Conservation (phyloP, 2,888 invertebrate genomes). For the Cheilosia vulpina region DNA sequence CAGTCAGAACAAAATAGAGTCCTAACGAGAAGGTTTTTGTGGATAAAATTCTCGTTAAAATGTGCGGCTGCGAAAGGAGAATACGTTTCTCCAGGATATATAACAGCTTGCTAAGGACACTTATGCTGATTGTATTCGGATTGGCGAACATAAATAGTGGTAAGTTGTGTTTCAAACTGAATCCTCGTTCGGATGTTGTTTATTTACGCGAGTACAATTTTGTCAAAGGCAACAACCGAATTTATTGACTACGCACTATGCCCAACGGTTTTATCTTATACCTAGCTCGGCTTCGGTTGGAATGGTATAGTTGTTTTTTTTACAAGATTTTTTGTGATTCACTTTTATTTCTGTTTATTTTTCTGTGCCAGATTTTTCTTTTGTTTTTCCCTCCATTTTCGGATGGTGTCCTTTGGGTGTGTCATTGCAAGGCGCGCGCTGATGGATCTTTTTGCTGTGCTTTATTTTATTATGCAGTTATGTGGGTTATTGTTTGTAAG, state of each 20-base stretch:
- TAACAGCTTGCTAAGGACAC: slow-evolving; percentile 77
- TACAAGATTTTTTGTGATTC: slow-evolving; percentile 28
- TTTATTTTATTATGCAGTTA: slow-evolving; percentile 48
- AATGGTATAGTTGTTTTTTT: slow-evolving; percentile 11
- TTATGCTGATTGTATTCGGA: slow-evolving; percentile 78
- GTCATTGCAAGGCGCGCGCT: slow-evolving; percentile 27
- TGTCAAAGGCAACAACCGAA: neutral
- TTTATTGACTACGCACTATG: slow-evolving; percentile 51
- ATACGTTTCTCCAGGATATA: slow-evolving; percentile 77
- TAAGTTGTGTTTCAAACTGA: slow-evolving; percentile 68
- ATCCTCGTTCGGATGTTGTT: neutral
- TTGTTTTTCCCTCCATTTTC: slow-evolving; percentile 26
- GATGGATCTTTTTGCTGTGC: slow-evolving; percentile 21
- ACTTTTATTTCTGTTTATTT: slow-evolving; percentile 1
- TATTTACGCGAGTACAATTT: neutral
- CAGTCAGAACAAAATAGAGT: slow-evolving; percentile 26
- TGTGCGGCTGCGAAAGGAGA: slow-evolving; percentile 77
- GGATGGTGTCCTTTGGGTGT: slow-evolving; percentile 51
- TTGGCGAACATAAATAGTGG: slow-evolving; percentile 79
- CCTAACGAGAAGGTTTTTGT: slow-evolving; percentile 38
- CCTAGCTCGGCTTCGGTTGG: neutral
- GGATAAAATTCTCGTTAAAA: slow-evolving; percentile 74
- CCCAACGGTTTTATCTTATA: slow-evolving; percentile 54
- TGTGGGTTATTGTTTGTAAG: slow-evolving; percentile 31
- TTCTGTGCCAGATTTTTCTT: slow-evolving; percentile 31